Evolutionary conservation across 1,140 invertebrate genomes (phyloP).

Genomic region (Palaemon carinicauda): DNA sequence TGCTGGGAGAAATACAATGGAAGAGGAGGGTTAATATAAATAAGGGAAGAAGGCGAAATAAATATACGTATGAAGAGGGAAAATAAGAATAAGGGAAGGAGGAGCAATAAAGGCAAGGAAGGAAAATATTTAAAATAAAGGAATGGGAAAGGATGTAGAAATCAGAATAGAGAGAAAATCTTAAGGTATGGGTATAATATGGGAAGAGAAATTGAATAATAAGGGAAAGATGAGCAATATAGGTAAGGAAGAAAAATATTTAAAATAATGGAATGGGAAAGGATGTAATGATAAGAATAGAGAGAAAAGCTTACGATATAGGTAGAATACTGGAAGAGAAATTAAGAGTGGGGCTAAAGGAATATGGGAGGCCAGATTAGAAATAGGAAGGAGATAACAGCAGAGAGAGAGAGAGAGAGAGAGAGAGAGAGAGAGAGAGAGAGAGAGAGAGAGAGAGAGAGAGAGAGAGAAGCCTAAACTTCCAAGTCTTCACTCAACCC

Average conservation of each 20-base stretch:
- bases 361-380: no score
- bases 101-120: not conserved
- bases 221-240: not conserved
- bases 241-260: not conserved
- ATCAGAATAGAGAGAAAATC: no score
- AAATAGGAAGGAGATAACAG: not conserved
- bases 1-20: not conserved
- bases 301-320: no score
- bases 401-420: not conserved
- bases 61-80: no score
- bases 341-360: not conserved
- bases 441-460: not conserved
- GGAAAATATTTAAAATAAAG: no score
- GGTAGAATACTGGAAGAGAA: no score
- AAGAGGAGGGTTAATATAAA: no score
- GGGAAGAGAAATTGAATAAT: not conserved
- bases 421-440: not conserved
- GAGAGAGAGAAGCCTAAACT: not conserved
- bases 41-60: no score
- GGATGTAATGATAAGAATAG: not conserved
- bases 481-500: not conserved
- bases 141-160: no score
- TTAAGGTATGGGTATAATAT: no score
- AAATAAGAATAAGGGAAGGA: not conserved
- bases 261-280: not conserved